Evolutionary conservation across 23 tunicate genomes (phyloP), one percentile per base, ranked within the genome.

Genomic region (Trididemnum clinides): DNA sequence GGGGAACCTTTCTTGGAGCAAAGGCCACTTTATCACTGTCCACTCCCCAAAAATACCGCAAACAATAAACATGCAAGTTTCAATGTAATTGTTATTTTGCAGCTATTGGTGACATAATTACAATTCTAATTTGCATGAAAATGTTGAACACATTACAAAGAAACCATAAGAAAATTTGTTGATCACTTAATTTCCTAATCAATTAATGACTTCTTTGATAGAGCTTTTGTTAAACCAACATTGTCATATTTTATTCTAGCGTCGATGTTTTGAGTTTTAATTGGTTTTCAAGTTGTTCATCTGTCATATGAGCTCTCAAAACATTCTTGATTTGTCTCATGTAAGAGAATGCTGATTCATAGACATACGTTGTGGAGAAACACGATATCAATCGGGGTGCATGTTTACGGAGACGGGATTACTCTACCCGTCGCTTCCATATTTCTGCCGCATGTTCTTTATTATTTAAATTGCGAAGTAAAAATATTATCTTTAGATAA

Each of bases 301-400:
- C 2, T 12, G 22, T 65, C 74, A 65, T 32, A 1, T 30, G 2
- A 15, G 30, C 28, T 33, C 33, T 15, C 4, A 32, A 27, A 12
- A 65, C 30, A 27, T 65, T 15, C n/a, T 65, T 65, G 74, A 65
- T 65, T 65, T 29, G 74, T 32, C 1, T 65, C 74, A 65, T 27
- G 33, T 65, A 65, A 32, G 33, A 27, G 28, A 19, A 27, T 32
- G 3, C 74, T 26, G 27, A 26, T n/a, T n/a, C n/a, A n/a, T n/a
- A n/a, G n/a, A n/a, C n/a, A n/a, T n/a, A n/a, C n/a, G n/a, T n/a
- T n/a, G 74, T 65, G 33, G 74, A 65, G 33, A 65, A 65, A 32
- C 33, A 65, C 19, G 33, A 4, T 26, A 65, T 65, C 2, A 65
- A 32, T 15, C 31, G 74, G 2, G 33, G 3, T 63, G 71, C 23